These are phyloP conservation scores for Caenorhabditis sulstoni DNA, from an alignment of 2,888 invertebrate genomes.

Conservation along the genomic window DNA sequence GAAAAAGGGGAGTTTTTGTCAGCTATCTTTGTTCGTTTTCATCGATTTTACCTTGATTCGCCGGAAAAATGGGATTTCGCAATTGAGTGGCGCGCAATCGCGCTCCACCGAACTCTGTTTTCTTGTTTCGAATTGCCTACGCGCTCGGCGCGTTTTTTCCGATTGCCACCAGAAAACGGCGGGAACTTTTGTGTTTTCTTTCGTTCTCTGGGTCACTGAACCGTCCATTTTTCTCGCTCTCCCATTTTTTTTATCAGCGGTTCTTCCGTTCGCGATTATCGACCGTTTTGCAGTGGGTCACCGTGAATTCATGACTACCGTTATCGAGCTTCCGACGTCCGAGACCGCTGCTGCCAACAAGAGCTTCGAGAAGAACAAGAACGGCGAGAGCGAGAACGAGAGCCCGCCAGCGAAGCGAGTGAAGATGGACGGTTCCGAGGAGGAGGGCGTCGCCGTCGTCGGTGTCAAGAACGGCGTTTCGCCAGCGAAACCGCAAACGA, in stretches of 20 bases:
- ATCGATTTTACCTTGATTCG: slow-evolving; percentile 6
- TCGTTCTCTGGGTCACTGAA: no score
- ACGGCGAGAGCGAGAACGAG: slow-evolving; percentile 28
- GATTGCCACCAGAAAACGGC: no score
- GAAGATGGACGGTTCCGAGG: slow-evolving; percentile 15
- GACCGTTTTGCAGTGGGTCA: slow-evolving; percentile 38
- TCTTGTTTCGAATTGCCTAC: background rate
- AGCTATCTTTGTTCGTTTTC: background rate
- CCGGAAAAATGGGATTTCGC: background rate
- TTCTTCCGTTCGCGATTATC: no score
- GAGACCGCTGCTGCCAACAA: no score
- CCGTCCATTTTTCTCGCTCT: no score
- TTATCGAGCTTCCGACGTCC: slow-evolving; percentile 42
- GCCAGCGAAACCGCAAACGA: slow-evolving; percentile 1
- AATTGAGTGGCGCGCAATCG: background rate
- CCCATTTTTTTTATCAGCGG: no score
- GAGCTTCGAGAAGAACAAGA: background rate
- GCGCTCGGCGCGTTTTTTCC: background rate
- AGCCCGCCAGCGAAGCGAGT: slow-evolving; percentile 40
- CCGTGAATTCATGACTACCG: slow-evolving; percentile 45
- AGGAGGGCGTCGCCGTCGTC: background rate
- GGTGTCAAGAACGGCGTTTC: slow-evolving; percentile 3
- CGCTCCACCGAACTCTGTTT: slow-evolving; percentile 3
- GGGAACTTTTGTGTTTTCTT: no score
- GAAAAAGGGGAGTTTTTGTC: background rate